Percentiles rank a stretch among this genome's conserved stretches.
Conservation (phyloP, 1,140 invertebrate genomes). For the Lepeophtheirus salmonis region DNA sequence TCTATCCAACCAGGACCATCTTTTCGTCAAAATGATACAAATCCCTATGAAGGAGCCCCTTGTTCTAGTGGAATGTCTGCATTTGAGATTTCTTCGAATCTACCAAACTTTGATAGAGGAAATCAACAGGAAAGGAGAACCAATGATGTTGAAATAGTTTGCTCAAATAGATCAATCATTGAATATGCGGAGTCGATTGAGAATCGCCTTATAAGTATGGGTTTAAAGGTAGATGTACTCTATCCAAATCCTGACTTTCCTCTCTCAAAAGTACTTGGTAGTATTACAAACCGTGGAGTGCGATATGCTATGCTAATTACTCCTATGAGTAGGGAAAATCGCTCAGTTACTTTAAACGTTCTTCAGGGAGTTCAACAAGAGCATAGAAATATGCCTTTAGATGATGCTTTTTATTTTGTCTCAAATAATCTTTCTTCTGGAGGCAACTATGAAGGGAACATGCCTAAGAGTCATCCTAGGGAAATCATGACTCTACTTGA, state of each 20-base stretch:
- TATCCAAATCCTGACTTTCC: constrained; percentile 75
- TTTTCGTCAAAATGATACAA: too few species aligned
- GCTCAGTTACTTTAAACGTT: constrained; percentile 72
- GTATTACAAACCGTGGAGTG: constrained; percentile 59
- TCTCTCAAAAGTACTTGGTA: constrained; percentile 60
- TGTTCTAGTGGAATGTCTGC: too few species aligned
- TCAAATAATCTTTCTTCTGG: neutral
- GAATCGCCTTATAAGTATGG: constrained; percentile 50
- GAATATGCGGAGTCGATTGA: constrained; percentile 78
- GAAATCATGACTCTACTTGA: constrained; percentile 3
- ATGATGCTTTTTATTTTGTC: neutral
- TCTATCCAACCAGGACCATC: too few species aligned
- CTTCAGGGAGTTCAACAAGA: constrained; percentile 15
- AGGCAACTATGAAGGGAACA: neutral
- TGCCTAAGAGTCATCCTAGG: neutral
- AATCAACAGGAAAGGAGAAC: too few species aligned
- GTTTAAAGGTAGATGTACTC: constrained; percentile 59
- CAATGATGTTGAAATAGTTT: constrained; percentile 6
- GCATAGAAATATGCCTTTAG: constrained; percentile 12
- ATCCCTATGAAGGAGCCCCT: too few species aligned
- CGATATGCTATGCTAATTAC: constrained; percentile 72
- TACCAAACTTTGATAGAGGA: too few species aligned
- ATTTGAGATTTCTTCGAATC: too few species aligned
- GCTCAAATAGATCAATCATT: constrained; percentile 28
- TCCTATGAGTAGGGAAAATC: constrained; percentile 58